phyloP scores from a whole-genome alignment of 2,888 invertebrate genomes.

The Cactoblastis cactorum region DNA sequence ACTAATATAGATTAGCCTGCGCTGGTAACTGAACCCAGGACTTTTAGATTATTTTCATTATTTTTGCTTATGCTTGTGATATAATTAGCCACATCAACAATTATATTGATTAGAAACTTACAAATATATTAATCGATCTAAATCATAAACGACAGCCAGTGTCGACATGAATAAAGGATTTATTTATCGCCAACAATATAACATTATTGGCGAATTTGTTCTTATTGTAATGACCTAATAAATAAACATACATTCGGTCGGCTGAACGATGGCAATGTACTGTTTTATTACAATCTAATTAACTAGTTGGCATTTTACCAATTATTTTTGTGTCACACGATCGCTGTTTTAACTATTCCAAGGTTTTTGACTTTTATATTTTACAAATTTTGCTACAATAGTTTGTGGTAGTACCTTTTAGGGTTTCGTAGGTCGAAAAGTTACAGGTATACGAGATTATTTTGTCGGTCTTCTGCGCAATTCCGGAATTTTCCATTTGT shows the following conservation, averaged over 20 bases:
- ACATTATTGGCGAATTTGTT: not conserved
- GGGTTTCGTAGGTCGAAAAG: too few relatives aligned
- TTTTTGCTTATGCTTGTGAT: too few relatives aligned
- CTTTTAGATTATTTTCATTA: too few relatives aligned
- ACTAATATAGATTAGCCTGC: too few relatives aligned
- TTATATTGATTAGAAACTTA: not conserved
- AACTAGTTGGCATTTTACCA: slow-evolving; percentile 2
- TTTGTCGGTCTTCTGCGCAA: too few relatives aligned
- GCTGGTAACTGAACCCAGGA: too few relatives aligned
- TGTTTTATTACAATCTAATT: slow-evolving; percentile 5
- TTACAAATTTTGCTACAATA: not conserved
- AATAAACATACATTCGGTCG: not conserved
- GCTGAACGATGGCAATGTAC: not conserved
- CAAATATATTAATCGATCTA: not conserved
- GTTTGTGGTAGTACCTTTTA: too few relatives aligned
- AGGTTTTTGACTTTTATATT: not conserved
- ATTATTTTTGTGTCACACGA: slow-evolving; percentile 14
- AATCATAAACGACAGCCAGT: not conserved
- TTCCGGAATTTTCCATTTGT: too few relatives aligned
- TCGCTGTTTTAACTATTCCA: not conserved
- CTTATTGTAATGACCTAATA: not conserved
- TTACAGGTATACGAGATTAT: too few relatives aligned
- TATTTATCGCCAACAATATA: not conserved
- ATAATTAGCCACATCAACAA: too few relatives aligned
- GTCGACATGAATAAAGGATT: not conserved